Evolutionary conservation across 2,888 invertebrate species (phyloP).

Genomic region (Apocheima hispidaria): DNA sequence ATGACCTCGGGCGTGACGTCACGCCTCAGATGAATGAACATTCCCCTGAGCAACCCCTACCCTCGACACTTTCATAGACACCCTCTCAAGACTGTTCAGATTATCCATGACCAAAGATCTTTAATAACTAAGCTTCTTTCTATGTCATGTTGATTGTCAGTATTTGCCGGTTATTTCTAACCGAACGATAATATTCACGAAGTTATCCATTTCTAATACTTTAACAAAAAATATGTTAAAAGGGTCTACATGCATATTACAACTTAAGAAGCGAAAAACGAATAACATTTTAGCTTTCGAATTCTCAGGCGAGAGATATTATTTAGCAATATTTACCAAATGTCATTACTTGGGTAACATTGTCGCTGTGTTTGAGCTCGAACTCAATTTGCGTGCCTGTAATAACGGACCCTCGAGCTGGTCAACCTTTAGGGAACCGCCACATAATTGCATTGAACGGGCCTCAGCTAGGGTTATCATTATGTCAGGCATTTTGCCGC

Average conservation of each 20-base stretch:
- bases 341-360: constrained; percentile 36
- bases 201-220: neutral
- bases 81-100: constrained; percentile 61
- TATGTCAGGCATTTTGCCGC: too few species aligned
- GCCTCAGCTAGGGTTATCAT: too few species aligned
- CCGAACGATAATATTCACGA: neutral
- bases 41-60: constrained; percentile 56
- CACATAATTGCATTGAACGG: constrained; percentile 40
- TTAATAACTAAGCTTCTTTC: too few species aligned
- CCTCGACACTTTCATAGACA: constrained; percentile 41
- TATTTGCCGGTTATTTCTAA: neutral
- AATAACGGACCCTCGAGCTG: constrained; percentile 38
- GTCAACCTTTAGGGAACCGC: constrained; percentile 38
- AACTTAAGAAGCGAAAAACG: constrained; percentile 10
- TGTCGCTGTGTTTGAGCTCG: constrained; percentile 36
- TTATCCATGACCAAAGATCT: constrained; percentile 60
- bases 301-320: constrained; percentile 14
- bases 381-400: constrained; percentile 44
- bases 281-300: constrained; percentile 1
- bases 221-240: too few species aligned
- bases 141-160: constrained; percentile 40
- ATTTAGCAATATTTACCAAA: constrained; percentile 19
- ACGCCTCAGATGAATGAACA: constrained; percentile 80
- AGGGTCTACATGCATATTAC: too few species aligned
- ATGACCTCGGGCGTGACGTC: constrained; percentile 80